Evolutionary conservation across 2,797 vertebrate species (phyloP), one percentile per base, ranked within the genome.

Genomic region (Podargus strigoides): DNA sequence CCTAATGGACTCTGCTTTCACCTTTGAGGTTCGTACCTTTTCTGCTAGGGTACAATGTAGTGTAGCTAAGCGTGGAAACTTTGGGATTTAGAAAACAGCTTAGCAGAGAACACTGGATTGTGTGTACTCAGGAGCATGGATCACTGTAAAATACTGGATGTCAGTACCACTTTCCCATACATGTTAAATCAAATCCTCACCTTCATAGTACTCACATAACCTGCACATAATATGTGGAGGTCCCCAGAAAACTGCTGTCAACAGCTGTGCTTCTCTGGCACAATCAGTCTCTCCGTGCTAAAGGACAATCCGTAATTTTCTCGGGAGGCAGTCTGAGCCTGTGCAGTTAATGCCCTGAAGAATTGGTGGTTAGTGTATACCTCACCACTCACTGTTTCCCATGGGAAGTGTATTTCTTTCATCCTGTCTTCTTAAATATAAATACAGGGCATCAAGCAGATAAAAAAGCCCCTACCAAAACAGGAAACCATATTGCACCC

Each of bases 261-360:
- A 34, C 60, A 81, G 17, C 64, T 46, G 6, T n/a, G 30, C 20
- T 81, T 75, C 36, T 75, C 58, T 70, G 85, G 21, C 34, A 23
- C 44, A 27, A 1, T 22, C 69, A 19, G 44, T 32, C 28, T 58
- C 26, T 72, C 34, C 0, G 0, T 82, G 32, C 63, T 84, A 23
- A 77, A 87, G 81, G 63, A 82, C 63, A 89, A 22, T 67, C 46
- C 67, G 55, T 82, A 52, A 42, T 92, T 89, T 92, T 75, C 56
- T 74, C 19, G 8, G 80, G 75, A 83, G 47, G 56, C 63, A 80
- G 24, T 83, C 47, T 64, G 81, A 89, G 63, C 22, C 59, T 0
- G 0, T 86, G 80, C 50, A 81, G 62, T 55, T 84, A 67, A 56
- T 73, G 53, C 84, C 56, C 78, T 20, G 56, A 70, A 56, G 56